Base-by-base conservation (phyloP, 2,797 vertebrate genomes). In the Tarsius wallacei region DNA sequence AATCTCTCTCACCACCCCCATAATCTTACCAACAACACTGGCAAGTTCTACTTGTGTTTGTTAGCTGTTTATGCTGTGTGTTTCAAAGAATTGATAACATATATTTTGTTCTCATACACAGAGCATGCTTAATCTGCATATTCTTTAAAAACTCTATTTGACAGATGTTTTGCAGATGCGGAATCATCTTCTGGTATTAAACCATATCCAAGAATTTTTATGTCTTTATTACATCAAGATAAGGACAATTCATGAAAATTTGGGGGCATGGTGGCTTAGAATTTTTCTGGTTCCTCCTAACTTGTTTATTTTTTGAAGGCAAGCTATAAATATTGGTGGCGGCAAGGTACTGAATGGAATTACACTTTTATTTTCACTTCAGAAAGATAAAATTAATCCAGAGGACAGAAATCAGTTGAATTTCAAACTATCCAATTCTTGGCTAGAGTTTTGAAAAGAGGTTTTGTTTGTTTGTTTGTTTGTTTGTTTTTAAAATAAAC, bases 161-260 rank as follows among this genome's bases (percentile, higher is more conserved):
- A 73, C 71, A 91, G 36, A 93, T 92, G 76, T 70, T 84, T 47
- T 87, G n/a, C 95, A 95, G 36, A 74, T 87, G 49, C 71, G 80
- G 26, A 81, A 59, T 83, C 57, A 61, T 70, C 68, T 84, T 87
- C 53, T 47, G 66, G 33, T 73, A 11, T 68, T 80, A 71, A 93
- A 47, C 7, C 68, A 47, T 8, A 68, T 24, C 55, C 81, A 87
- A 90, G 47, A 95, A 59, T 47, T 68, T 87, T 92, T 80, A 51
- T 64, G 21, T 78, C 22, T 92, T 77, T 36, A 49, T 80, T 31
- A 49, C 3, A 1, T 51, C 53, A 68, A 55, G 71, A 74, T 91
- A 85, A 93, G 24, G 87, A 73, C 92, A 53, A 95, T 31, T 87
- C 22, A n/a, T 31, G 64, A 71, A 64, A 57, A 87, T 7, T 64